Base-by-base conservation (phyloP, 2,888 invertebrate genomes). In the Nipponacmea schrenckii region DNA sequence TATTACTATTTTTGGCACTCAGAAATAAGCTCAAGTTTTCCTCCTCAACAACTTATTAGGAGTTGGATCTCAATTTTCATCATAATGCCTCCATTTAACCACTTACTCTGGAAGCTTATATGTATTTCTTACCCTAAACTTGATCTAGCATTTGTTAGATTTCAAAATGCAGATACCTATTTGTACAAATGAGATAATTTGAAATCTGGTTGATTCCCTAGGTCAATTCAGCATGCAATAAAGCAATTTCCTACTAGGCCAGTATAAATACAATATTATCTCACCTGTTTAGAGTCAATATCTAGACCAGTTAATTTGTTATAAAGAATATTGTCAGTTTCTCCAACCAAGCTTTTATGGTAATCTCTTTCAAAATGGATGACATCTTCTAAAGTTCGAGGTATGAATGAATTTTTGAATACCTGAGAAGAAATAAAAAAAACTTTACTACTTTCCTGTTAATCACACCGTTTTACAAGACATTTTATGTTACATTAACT, bases 331-430 rank as follows among this genome's bases (percentile, higher is more conserved):
- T 45, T 44, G 14, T 81, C 79, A 48, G 82, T 79, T 14, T 81
- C 77, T 10, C 85, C 85, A 65, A 74, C 74, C 73, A 95, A 94
- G 0, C 93, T 94, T 84, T 94, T 92, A 68, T 91, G 92, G 68
- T 96, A 94, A 88, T 99, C 98, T 45, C 95, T 78, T 74, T 90
- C 90, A 77, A 88, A 89, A 75, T 90, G 83, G 2, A 88, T 87
- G 84, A 96, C 97, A 91, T 98, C 95, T 79, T 94, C 94, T 71
- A 99, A 91, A 78, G 94, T 93, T 87, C 96, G 94, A 0, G 98
- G 98, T 88, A 99, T 99, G 88, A 93, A 98, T 4, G 94, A 93
- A 87, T 94, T 93, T 87, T 96, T 96, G 89, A 98, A 99, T 45
- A 87, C 96, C 85, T 87, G 75, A 5, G 74, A 74, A 68, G 56